Base-by-base conservation (phyloP, 2,113 vertebrate genomes). In the Cyprinus carpio region DNA sequence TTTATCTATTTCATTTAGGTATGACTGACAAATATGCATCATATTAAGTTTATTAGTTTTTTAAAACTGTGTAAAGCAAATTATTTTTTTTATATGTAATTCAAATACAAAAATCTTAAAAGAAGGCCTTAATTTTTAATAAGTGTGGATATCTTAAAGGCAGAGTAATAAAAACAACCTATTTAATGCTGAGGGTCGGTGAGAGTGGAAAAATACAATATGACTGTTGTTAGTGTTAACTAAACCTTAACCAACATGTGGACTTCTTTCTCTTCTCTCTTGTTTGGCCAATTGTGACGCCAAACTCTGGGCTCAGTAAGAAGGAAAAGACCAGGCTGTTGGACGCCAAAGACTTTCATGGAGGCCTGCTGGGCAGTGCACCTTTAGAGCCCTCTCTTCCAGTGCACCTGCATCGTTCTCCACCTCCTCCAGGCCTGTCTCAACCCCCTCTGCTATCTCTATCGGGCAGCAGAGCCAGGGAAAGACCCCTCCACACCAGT, bases 401-500 rank as follows among this genome's bases (percentile, higher is more conserved):
- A 77, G 92, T 95, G 89, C 93, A 96, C 93, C 95, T 96, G 92
- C 95, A 90, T 92, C 93, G 94, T 95, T 96, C 95, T 91, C 95
- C 93, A 93, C 93, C 92, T 31, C 96, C 93, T 91, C 95, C 97
- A 87, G 93, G 94, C 92, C 93, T 95, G 93, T 95, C 97, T 94
- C 97, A 97, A 93, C 94, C 95, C 91, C 95, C 95, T 90, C 95
- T 95, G 0, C 95, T 95, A 93, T 92, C 96, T 93, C 95, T 96
- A 92, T 96, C 96, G 3, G 37, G 60, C 29, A n/a, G 29, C 94
- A 92, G 96, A 94, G 93, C 95, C 92, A 96, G 95, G 89, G 96
- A 97, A 91, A 96, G 96, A 87, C 92, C 94, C 90, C 94, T 95
- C 90, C 96, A 96, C 90, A 97, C 97, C 91, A 99, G 98, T 90